phyloP scores from a whole-genome alignment of 2,113 vertebrate genomes.

The Tringa solitaria region DNA sequence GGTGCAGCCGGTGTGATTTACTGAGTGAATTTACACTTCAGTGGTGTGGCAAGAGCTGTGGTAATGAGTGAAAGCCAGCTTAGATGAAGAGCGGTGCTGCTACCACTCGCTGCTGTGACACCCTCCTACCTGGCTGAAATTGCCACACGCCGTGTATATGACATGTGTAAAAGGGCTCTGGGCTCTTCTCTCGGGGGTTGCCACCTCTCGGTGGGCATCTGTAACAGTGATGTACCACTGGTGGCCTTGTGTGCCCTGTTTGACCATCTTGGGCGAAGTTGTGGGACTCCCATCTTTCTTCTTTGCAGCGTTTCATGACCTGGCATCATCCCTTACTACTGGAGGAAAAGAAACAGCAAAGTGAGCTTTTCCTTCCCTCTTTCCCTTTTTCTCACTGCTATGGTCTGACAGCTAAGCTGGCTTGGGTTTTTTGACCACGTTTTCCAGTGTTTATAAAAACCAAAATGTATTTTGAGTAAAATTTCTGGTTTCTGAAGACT shows the following conservation, averaged over 20 bases:
- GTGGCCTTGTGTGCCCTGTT: not conserved
- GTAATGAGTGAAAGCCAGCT: constrained; percentile 51
- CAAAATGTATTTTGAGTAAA: not conserved
- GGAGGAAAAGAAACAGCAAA: not conserved
- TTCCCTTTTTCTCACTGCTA: not conserved
- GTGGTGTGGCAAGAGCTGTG: constrained; percentile 4
- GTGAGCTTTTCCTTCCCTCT: not conserved
- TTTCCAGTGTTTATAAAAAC: not conserved
- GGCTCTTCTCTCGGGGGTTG: not conserved
- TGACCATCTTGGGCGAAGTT: not conserved
- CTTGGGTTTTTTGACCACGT: not conserved
- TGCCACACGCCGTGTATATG: accelerated
- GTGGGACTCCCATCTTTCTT: not conserved
- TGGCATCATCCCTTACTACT: not conserved
- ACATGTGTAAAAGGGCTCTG: not conserved
- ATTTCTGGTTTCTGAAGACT: not conserved
- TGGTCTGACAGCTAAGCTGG: not conserved
- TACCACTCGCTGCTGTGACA: not conserved
- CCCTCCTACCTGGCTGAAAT: not conserved
- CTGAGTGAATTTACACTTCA: constrained; percentile 52
- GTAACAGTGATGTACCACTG: not conserved
- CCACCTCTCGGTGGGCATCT: not conserved
- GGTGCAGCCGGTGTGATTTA: not conserved
- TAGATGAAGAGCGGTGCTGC: not conserved
- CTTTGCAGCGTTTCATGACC: not conserved